Evolutionary conservation across 2,888 invertebrate genomes (phyloP), one percentile per base, ranked within the genome.

Genomic region (Mystacides longicornis): DNA sequence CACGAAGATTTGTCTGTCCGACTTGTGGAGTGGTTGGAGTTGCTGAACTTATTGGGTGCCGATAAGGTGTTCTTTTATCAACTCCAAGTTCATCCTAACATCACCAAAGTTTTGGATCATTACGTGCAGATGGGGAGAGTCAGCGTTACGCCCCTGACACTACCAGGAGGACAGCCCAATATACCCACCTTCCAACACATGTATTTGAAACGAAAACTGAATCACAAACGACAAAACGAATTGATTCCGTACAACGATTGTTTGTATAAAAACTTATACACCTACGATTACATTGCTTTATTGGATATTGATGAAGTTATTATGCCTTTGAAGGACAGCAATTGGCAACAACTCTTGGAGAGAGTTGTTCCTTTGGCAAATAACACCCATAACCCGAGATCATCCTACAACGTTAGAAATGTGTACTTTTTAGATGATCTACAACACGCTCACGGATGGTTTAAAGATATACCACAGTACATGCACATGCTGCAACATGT

Each of bases 181-280:
- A 83, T 89, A 37, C 91, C 93, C 0, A 86, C 87, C 0, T 86
- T 93, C 65, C 91, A 92, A 68, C 92, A 93, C 70, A 80, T 92
- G 73, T 95, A 92, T 68, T 79, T 95, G 51, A 88, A 88, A 55
- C 90, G 90, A 69, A 94, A 93, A 72, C 86, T 91, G 23, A 93
- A 92, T 66, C 90, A 94, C 73, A 96, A 96, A 72, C 80, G 95
- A 14, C 91, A 94, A 70, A 93, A 94, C 74, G 96, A 96, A 73
- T 80, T 96, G 58, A 91, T 96, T 64, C 94, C 95, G 11, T 96
- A 96, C 78, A 96, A 96, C 71, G 96, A 96, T 71, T 96, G 96
- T 67, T 80, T 96, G 53, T 95, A 95, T 75, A 87, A 91, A 69
- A 89, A 95, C 69, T 83, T 95, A 77, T 90, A 93, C 70, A 81